phyloP scores from a whole-genome alignment of 2,888 invertebrate species.

The Neoascia interrupta region DNA sequence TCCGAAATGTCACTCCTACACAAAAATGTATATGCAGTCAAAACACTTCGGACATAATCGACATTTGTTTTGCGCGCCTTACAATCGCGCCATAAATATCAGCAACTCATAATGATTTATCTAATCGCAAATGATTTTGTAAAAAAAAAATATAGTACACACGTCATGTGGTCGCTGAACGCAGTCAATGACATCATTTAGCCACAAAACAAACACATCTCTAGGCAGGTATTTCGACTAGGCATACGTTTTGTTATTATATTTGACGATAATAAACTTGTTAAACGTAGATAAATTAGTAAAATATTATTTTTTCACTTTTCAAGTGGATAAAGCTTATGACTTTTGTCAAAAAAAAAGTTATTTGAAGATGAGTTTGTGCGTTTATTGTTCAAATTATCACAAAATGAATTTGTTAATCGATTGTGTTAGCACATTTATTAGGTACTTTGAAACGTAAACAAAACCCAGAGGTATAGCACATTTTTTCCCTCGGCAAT shows the following conservation, averaged over 20 bases:
- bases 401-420: neutral
- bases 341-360: constrained; percentile 7
- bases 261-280: constrained; percentile 14
- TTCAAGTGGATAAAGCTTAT: neutral
- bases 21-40: no score
- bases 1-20: no score
- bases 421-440: constrained; percentile 9
- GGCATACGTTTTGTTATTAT: neutral
- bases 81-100: neutral
- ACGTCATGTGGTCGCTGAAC: constrained; percentile 13
- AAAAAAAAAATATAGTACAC: neutral
- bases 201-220: neutral
- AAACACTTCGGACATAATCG: no score
- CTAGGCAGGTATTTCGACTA: neutral
- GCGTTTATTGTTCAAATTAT: constrained; percentile 2
- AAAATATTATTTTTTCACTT: neutral
- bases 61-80: no score
- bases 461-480: no score
- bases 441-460: neutral
- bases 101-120: constrained; percentile 14
- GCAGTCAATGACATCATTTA: constrained; percentile 36
- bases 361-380: neutral
- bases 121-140: constrained; percentile 9
- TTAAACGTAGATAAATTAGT: neutral
- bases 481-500: no score